Base-by-base conservation (phyloP, 2,113 vertebrate species). In the Perca fluviatilis region DNA sequence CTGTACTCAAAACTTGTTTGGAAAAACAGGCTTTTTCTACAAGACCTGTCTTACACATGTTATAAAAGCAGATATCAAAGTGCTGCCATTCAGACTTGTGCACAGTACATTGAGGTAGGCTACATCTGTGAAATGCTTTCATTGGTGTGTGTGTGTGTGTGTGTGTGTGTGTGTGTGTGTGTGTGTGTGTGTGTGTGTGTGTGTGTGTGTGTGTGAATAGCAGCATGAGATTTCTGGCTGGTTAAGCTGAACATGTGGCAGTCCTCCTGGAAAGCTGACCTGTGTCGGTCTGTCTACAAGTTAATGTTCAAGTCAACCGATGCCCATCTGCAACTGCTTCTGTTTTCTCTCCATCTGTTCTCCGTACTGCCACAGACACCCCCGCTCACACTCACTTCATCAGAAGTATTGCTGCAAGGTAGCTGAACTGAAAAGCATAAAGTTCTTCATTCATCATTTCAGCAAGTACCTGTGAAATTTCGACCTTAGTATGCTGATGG, bases 331-430 rank as follows among this genome's bases (percentile, higher is more conserved):
- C 70, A 88, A 74, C 79, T 81, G 82, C 85, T 86, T 86, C 85
- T 84, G 74, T 83, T 87, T 86, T 86, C 61, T 16, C 79, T 60
- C 87, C 91, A 94, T 93, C 92, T 93, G 91, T 88, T 72, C 43
- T 7, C 1, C 8, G 50, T 30, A 57, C 56, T 71, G 62, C 60
- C 54, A 4, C 67, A 53, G 69, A 53, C 65, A 78, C 53, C 5
- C 30, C 30, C 30, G 30, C 30, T 21, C 36, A 16, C 14, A 40
- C 51, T 23, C 6, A 65, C 53, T 33, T 61, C 61, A 27, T 74
- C 33, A 47, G 21, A 75, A 68, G 49, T 57, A 58, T 50, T 54
- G 15, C 82, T 69, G 62, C 76, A 57, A 81, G 72, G 69, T 73
- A 56, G 58, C 56, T n/a, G 33, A 67, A 68, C 51, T 56, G 43